phyloP scores from a whole-genome alignment of 2,113 vertebrate genomes.

The Platycercus adscitus region DNA sequence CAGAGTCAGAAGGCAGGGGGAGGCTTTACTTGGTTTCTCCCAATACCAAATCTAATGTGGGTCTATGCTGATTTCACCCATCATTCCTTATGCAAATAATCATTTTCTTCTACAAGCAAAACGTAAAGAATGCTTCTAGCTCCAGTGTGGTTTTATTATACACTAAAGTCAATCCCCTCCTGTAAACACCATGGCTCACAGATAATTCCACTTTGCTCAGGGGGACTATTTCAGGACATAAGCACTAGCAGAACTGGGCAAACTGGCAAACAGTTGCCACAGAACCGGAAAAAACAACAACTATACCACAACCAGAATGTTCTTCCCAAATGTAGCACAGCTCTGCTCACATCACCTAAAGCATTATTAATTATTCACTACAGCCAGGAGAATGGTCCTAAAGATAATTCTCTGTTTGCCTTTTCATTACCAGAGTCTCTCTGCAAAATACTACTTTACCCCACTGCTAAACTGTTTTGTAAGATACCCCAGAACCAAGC shows the following conservation, averaged over 20 bases:
- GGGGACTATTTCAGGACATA: not conserved
- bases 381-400: not conserved
- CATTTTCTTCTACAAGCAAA: not conserved
- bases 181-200: not conserved
- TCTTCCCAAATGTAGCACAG: constrained; percentile 42
- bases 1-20: not conserved
- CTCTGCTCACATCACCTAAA: constrained; percentile 33
- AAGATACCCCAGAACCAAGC: not conserved
- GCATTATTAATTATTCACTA: constrained; percentile 50
- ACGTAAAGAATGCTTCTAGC: not conserved
- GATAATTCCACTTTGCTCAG: not conserved
- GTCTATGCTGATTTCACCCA: not conserved
- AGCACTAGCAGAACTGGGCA: not conserved
- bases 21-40: not conserved
- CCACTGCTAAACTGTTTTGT: not conserved
- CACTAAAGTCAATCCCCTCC: not conserved
- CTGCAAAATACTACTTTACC: not conserved
- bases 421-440: not conserved
- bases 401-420: constrained; percentile 16
- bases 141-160: not conserved
- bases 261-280: constrained; percentile 27
- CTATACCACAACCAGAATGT: constrained; percentile 30
- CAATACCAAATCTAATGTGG: fast-evolving
- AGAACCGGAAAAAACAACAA: constrained; percentile 26
- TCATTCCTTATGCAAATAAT: not conserved